Base-by-base conservation (phyloP, 2,113 vertebrate species). In the Gnathonemus echidnorhynchus region DNA sequence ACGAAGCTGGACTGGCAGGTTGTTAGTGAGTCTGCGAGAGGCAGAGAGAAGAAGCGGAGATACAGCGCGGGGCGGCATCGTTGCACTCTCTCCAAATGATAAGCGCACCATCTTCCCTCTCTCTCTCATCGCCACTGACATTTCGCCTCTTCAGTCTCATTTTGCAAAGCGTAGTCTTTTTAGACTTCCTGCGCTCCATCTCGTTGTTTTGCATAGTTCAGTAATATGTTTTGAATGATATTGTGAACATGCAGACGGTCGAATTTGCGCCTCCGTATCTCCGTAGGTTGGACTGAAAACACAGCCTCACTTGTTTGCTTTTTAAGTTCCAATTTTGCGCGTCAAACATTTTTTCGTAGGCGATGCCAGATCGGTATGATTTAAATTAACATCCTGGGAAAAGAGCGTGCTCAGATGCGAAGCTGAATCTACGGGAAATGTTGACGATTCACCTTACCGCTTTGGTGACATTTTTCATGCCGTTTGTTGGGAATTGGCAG, bases 1-100 rank as follows among this genome's bases (percentile, higher is more conserved):
- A 91, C 88, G 92, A 94, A 91, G 92, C 94, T 92, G 92, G 90
- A 93, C 94, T 90, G 93, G 93, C 94, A 94, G 94, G 93, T 94
- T 94, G 95, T 92, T 94, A 94, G 93, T 95, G 95, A 95, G 94
- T 93, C 91, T 91, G 92, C 92, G 92, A 93, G 94, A 93, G 92
- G 93, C 50, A 91, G 91, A 92, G 92, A 93, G 93, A 91, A 91
- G 93, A 91, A 90, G 93, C 91, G 90, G 17, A 91, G 88, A 66
- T 90, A 92, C 92, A 91, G 86, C 89, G 90, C 70, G 89, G 85
- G 80, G 53, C 90, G 91, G 92, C 91, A 88, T 87, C 56, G 45
- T 5, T 24, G 42, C 83, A 11, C 83, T n/a, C 42, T 46, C 42
- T 48, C 24, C 83, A 85, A 24, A 85, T 48, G 83, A 48, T n/a